Percentiles rank a stretch among this genome's conserved stretches.
phyloP scores from a whole-genome alignment of 2,113 vertebrate species.

The Dolichotis patagonum region DNA sequence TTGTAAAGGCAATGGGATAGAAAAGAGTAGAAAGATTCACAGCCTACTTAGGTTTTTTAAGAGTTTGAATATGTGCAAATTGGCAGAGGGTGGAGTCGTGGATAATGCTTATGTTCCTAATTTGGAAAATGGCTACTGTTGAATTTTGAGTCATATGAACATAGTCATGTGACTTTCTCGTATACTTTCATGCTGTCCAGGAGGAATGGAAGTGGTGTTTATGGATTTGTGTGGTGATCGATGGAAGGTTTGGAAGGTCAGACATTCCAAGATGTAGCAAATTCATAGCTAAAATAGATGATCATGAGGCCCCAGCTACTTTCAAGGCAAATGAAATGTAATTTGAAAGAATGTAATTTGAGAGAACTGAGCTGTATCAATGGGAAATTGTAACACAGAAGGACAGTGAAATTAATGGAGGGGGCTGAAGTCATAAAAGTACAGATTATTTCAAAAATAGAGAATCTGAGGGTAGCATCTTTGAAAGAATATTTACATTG shows the following conservation, averaged over 20 bases:
- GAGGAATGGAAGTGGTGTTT: neutral
- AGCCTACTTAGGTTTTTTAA: neutral
- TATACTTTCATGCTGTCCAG: neutral
- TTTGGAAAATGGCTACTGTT: neutral
- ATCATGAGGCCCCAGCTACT: neutral
- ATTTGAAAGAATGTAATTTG: neutral
- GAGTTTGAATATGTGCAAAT: neutral
- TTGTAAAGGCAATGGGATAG: neutral
- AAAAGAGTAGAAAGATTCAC: neutral
- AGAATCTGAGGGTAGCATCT: neutral
- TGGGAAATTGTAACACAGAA: neutral
- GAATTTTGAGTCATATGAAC: neutral
- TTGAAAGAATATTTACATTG: neutral
- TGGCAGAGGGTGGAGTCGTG: neutral
- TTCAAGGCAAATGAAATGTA: neutral
- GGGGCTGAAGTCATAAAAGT: neutral
- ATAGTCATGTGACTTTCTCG: neutral
- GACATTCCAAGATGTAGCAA: neutral
- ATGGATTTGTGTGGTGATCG: neutral
- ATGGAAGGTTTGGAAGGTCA: neutral
- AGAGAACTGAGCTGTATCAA: neutral
- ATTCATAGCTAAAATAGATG: neutral
- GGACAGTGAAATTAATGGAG: neutral
- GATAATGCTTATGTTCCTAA: neutral
- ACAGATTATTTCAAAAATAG: neutral